Evolutionary conservation across 2,113 vertebrate species (phyloP).

Genomic region (Oxyruncus cristatus): DNA sequence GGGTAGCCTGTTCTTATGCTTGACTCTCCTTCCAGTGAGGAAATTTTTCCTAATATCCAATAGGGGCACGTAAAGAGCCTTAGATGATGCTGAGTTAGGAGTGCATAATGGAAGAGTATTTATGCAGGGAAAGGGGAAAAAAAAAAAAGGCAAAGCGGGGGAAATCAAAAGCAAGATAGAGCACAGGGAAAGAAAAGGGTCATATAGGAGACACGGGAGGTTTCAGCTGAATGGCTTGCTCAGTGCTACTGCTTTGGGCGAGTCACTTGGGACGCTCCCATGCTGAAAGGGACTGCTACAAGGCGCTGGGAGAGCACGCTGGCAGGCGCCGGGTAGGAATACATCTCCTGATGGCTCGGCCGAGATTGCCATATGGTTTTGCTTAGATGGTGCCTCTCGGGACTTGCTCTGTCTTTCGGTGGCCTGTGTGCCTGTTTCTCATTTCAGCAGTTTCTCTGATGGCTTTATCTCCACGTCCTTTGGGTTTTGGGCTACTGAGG

Average conservation of each 20-base stretch:
- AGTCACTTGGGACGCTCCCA: neutral
- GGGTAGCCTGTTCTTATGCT: neutral
- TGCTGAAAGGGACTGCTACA: neutral
- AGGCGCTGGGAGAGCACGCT: neutral
- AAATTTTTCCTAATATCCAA: neutral
- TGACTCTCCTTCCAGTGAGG: neutral
- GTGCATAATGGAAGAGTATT: neutral
- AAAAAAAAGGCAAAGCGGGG: rapidly evolving
- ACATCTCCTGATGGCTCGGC: neutral
- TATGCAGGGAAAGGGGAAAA: neutral
- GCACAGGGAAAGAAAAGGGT: neutral
- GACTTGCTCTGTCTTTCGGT: neutral
- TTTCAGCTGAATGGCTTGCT: neutral
- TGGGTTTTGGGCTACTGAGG: neutral
- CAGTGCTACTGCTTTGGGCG: neutral
- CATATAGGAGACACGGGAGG: neutral
- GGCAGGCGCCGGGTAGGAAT: neutral
- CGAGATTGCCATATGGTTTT: slow-evolving; percentile 21
- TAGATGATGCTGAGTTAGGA: neutral
- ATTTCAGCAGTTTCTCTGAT: slow-evolving; percentile 31
- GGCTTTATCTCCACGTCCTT: neutral
- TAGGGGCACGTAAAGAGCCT: neutral
- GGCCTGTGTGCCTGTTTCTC: slow-evolving; percentile 33
- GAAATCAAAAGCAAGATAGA: neutral
- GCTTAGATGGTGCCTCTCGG: slow-evolving; percentile 7